These are phyloP conservation scores for Aproaerema taeniolella DNA, from an alignment of 2,888 invertebrate genomes.

Conservation along the genomic window DNA sequence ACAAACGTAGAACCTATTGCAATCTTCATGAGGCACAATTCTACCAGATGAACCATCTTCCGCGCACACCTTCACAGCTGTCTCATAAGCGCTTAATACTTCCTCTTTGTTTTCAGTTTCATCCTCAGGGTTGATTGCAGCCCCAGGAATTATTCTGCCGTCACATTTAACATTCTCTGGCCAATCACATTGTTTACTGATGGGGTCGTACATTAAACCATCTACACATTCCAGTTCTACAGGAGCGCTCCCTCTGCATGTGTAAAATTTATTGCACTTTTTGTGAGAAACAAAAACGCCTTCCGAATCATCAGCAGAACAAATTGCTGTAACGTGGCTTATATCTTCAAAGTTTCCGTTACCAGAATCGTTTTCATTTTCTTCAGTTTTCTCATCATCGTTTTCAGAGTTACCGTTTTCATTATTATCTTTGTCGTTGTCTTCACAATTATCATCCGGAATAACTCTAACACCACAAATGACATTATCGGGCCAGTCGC, in stretches of 20 bases:
- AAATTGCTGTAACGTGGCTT: background rate
- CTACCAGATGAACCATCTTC: background rate
- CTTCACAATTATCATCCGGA: slow-evolving; percentile 21
- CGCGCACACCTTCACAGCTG: background rate
- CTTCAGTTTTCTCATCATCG: too few relatives aligned
- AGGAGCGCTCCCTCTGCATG: slow-evolving; percentile 25
- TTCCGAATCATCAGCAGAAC: background rate
- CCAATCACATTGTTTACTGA: slow-evolving; percentile 31
- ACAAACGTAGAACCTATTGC: slow-evolving; percentile 35
- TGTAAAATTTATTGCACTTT: slow-evolving; percentile 34
- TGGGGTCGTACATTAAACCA: slow-evolving; percentile 14
- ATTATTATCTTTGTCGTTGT: slow-evolving; percentile 1
- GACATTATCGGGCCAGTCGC: slow-evolving; percentile 34
- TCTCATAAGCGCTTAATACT: background rate
- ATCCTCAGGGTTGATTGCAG: background rate
- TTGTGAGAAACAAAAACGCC: background rate
- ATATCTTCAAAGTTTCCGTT: background rate
- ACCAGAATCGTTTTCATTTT: too few relatives aligned
- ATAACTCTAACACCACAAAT: slow-evolving; percentile 20
- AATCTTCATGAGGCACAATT: slow-evolving; percentile 29
- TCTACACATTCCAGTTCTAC: slow-evolving; percentile 21
- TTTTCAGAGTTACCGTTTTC: background rate
- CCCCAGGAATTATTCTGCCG: slow-evolving; percentile 1
- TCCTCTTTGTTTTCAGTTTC: background rate
- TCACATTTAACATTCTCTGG: slow-evolving; percentile 29